Evolutionary conservation across 2,888 invertebrate species (phyloP), one percentile per base, ranked within the genome.

Genomic region (Abrostola tripartita): DNA sequence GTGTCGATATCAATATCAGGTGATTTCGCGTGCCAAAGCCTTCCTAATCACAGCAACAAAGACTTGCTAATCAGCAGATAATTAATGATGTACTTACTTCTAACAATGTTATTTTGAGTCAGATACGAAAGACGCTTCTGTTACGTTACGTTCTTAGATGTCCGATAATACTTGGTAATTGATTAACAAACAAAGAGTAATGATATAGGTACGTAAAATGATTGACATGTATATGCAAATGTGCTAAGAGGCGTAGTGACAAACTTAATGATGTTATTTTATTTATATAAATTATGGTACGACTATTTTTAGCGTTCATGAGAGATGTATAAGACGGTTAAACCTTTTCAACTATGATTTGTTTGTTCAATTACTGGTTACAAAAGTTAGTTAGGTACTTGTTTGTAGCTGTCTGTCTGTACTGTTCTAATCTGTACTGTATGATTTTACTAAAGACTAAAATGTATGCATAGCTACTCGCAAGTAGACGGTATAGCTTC

Each of bases 161-260:
- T 53, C 52, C 40, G 51, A 37, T 68, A 58, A 63, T 67, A 64
- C 53, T 52, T 68, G 69, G 11, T 77, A 72, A 77, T 62, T 67
- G 36, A 65, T 70, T 38, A 58, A 52, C 60, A 61, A 57, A 76
- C 52, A 52, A 49, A 67, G 63, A 51, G 36, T 53, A 61, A 59
- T 60, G 71, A 74, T 65, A 60, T 60, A n/a, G n/a, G n/a, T n/a
- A 59, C 37, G 62, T 24, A 36, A 60, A 68, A 56, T 61, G 52
- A 68, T 69, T 71, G 61, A 52, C 68, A 76, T 50, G 49, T 58
- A 56, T 63, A 63, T 65, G 68, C 44, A 71, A 74, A 74, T 53
- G 52, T 53, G 57, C 50, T 68, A 52, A 59, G 37, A 50, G 52
- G 37, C 42, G 37, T 37, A 61, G 64, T 52, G 14, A 61, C 44